phyloP scores from a whole-genome alignment of 2,797 vertebrate species.

The Chlorospingus flavigularis region DNA sequence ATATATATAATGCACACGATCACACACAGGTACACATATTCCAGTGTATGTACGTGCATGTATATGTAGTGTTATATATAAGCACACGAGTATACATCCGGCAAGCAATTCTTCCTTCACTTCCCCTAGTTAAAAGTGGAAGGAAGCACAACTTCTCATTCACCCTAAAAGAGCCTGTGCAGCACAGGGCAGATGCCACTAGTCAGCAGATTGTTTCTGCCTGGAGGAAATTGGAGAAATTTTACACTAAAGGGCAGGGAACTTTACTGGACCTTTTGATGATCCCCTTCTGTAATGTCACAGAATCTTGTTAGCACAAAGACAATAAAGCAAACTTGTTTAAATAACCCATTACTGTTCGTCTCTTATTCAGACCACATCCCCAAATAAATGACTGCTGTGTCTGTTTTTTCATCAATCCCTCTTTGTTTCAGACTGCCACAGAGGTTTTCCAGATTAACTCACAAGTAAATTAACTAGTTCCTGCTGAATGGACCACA shows the following conservation, averaged over 20 bases:
- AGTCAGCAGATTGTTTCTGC: slow-evolving; percentile 25
- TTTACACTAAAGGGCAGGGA: slow-evolving; percentile 41
- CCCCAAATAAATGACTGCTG: slow-evolving; percentile 29
- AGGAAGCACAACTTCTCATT: background rate
- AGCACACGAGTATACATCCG: accelerated
- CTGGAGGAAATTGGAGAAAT: slow-evolving; percentile 25
- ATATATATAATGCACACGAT: too few relatives aligned
- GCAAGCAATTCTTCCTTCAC: background rate
- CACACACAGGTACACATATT: background rate
- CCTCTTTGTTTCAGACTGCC: slow-evolving; percentile 37
- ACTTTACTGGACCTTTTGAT: slow-evolving; percentile 31
- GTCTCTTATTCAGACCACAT: slow-evolving; percentile 8
- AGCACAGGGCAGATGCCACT: background rate
- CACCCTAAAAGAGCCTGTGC: background rate
- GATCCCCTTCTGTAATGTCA: slow-evolving; percentile 26
- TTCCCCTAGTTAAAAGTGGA: background rate
- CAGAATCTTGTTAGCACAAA: slow-evolving; percentile 21
- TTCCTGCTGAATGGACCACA: background rate
- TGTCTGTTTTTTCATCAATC: slow-evolving; percentile 37
- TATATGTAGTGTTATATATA: background rate
- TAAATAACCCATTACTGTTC: slow-evolving; percentile 33
- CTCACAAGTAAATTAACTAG: slow-evolving; percentile 11
- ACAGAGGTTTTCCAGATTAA: slow-evolving; percentile 31
- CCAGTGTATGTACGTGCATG: background rate
- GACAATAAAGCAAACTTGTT: slow-evolving; percentile 48